Evolutionary conservation across 2,797 vertebrate genomes (phyloP).

Genomic region (Parambassis ranga): DNA sequence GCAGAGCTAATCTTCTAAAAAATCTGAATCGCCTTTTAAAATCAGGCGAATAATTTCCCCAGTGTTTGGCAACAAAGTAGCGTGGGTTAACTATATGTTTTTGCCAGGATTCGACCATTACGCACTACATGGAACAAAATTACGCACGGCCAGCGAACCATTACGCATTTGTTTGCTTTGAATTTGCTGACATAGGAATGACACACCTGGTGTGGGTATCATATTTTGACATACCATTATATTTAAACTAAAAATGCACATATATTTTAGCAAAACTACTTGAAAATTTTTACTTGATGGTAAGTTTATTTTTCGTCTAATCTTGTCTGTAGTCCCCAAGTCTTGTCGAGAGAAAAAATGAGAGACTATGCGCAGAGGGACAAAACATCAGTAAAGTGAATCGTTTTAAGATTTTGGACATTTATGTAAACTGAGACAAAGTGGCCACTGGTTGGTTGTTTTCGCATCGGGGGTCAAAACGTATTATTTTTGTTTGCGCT

Average conservation of each 20-base stretch:
- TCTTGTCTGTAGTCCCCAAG: neutral
- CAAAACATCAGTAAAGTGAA: neutral
- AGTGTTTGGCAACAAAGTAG: neutral
- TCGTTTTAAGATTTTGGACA: neutral
- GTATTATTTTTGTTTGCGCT: conserved; percentile 33
- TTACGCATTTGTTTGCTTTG: neutral
- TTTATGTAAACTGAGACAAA: neutral
- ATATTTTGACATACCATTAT: neutral
- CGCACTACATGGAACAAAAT: conserved; percentile 4
- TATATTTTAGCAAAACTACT: no score
- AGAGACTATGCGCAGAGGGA: neutral
- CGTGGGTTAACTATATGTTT: no score
- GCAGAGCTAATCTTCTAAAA: neutral
- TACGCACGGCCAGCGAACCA: neutral
- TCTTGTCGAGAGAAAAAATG: neutral
- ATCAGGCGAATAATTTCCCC: neutral
- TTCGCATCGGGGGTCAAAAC: conserved; percentile 4
- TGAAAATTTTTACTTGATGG: no score
- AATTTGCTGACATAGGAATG: neutral
- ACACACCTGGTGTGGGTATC: neutral
- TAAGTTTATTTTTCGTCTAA: neutral
- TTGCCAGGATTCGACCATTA: neutral
- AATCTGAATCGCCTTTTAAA: neutral
- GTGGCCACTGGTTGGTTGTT: neutral
- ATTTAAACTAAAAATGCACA: no score